Conservation (phyloP, 2,888 invertebrate species). For the Neocrepidodera transversa region DNA sequence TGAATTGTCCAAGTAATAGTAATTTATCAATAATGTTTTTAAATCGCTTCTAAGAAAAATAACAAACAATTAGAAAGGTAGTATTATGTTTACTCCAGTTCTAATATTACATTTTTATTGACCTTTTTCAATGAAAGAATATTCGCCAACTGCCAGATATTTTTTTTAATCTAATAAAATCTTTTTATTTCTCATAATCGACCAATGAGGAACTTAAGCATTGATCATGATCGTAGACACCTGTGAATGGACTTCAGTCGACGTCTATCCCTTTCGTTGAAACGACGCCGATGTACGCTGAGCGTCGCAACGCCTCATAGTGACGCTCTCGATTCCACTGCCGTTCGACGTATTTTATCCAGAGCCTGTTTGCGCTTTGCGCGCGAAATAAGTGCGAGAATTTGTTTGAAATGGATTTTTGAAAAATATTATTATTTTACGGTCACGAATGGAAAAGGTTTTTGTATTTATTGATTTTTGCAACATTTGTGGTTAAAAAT, state of each 20-base stretch:
- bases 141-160: too few species aligned
- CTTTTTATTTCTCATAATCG: too few species aligned
- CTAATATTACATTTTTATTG: too few species aligned
- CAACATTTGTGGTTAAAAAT: background rate
- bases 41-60: too few species aligned
- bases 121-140: too few species aligned
- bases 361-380: background rate
- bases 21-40: too few species aligned
- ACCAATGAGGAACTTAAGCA: background rate
- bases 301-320: constrained; percentile 12
- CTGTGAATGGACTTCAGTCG: constrained; percentile 16
- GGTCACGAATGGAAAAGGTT: too few species aligned
- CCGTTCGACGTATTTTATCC: background rate
- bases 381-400: background rate
- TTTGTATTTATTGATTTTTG: background rate
- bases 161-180: too few species aligned
- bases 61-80: too few species aligned
- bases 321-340: background rate
- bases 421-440: background rate
- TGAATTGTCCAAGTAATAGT: too few species aligned
- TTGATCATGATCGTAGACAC: background rate
- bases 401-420: background rate
- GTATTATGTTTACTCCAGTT: too few species aligned
- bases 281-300: constrained; percentile 8
- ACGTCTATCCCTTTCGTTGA: constrained; percentile 12